Evolutionary conservation across 2,113 vertebrate species (phyloP).

Genomic region (Mionectes macconnelli): DNA sequence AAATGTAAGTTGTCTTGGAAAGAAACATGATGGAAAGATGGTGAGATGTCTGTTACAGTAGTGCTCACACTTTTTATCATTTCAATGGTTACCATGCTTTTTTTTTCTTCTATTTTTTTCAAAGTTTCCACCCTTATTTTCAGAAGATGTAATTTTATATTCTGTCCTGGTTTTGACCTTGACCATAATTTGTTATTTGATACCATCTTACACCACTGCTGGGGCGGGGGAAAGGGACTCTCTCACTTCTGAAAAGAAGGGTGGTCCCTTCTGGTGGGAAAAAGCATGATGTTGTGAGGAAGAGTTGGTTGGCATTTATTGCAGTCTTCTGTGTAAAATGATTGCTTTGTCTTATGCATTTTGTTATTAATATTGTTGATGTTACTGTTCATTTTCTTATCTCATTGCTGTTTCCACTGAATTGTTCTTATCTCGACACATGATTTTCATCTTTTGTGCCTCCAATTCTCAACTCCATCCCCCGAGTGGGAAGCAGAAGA

Average conservation of each 20-base stretch:
- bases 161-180: not conserved
- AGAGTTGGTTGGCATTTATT: not conserved
- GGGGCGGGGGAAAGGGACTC: not conserved
- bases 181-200: not conserved
- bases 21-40: rapidly evolving
- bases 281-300: not conserved
- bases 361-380: not conserved
- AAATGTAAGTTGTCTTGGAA: not conserved
- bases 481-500: not conserved
- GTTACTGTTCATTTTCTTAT: not conserved
- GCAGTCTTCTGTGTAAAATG: not conserved
- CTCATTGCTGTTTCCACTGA: not conserved
- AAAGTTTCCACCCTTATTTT: not conserved
- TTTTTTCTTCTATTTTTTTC: not conserved
- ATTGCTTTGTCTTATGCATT: not conserved
- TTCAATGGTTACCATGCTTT: not conserved
- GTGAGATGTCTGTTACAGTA: not conserved
- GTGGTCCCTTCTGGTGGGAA: not conserved
- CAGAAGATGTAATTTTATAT: not conserved
- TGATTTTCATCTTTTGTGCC: not conserved
- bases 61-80: not conserved
- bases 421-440: not conserved
- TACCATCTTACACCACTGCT: not conserved
- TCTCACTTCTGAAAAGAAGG: not conserved
- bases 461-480: not conserved